phyloP scores from a whole-genome alignment of 2,113 vertebrate species.

The Acrocephalus arundinaceus region DNA sequence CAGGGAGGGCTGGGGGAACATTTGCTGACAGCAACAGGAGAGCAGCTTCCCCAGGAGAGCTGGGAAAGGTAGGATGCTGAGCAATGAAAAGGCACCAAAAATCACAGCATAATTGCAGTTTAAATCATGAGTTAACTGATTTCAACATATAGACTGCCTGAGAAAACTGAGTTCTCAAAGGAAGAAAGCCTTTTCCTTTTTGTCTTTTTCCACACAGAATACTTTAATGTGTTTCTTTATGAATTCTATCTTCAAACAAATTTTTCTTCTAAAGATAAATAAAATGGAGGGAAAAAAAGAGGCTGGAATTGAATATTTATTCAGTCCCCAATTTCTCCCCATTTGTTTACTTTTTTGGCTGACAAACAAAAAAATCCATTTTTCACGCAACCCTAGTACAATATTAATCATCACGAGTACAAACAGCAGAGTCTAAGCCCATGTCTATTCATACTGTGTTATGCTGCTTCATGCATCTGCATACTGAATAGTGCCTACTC shows the following conservation, averaged over 20 bases:
- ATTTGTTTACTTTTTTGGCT: conserved; percentile 55
- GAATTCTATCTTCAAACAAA: not conserved
- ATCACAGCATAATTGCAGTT: not conserved
- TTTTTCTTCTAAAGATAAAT: conserved; percentile 29
- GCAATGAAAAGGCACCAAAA: not conserved
- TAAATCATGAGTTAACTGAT: not conserved
- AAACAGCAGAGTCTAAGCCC: conserved; percentile 35
- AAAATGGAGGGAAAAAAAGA: not conserved
- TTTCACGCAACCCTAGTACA: conserved; percentile 44
- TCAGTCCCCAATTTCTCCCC: not conserved
- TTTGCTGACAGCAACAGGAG: not conserved
- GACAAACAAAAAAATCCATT: conserved; percentile 63
- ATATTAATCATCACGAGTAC: conserved; percentile 55
- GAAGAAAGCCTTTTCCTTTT: not conserved
- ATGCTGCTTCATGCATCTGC: conserved; percentile 23
- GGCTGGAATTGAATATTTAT: conserved; percentile 20
- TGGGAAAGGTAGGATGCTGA: not conserved
- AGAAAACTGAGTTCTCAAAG: not conserved
- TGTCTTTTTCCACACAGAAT: not conserved
- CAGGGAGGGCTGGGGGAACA: not conserved
- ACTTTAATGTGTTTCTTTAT: conserved; percentile 7
- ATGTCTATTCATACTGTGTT: conserved; percentile 43
- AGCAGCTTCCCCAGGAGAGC: fast-evolving
- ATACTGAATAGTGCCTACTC: conserved; percentile 40
- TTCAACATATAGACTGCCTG: not conserved